phyloP scores from a whole-genome alignment of 2,113 vertebrate genomes.

The Irena cyanogastra region DNA sequence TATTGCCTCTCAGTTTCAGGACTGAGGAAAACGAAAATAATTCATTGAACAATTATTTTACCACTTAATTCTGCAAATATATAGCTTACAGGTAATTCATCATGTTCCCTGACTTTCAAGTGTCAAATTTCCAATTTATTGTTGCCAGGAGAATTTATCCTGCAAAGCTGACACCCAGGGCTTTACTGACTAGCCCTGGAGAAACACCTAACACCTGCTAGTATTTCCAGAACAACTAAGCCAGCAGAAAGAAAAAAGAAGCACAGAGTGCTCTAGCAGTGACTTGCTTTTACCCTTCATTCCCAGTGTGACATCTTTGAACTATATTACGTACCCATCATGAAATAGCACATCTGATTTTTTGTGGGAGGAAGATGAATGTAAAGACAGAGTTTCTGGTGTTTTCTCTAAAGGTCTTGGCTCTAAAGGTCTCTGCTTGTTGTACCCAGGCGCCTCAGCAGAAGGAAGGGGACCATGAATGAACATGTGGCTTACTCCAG shows the following conservation, averaged over 20 bases:
- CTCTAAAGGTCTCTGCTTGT: not conserved
- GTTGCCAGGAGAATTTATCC: not conserved
- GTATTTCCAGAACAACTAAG: not conserved
- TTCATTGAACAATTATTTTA: not conserved
- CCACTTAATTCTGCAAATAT: not conserved
- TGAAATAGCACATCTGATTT: not conserved
- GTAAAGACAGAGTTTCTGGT: not conserved
- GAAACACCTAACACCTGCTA: not conserved
- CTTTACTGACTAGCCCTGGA: not conserved
- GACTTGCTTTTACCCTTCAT: not conserved
- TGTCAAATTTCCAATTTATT: not conserved
- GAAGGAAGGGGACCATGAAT: not conserved
- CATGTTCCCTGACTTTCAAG: not conserved
- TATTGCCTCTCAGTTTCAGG: conserved; percentile 6
- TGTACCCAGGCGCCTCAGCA: not conserved
- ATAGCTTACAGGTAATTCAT: not conserved
- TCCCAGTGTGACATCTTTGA: not conserved
- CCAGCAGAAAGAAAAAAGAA: not conserved
- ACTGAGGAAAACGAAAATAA: conserved; percentile 2
- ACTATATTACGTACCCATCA: not conserved
- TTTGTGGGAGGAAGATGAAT: not conserved
- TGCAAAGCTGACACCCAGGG: not conserved
- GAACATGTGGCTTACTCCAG: not conserved
- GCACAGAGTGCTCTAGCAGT: not conserved
- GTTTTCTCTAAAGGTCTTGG: not conserved